A percentile compares a stretch with the other conserved stretches of the same genome.
phyloP scores from a whole-genome alignment of 2,797 vertebrate genomes.

The Heterohyrax brucei region DNA sequence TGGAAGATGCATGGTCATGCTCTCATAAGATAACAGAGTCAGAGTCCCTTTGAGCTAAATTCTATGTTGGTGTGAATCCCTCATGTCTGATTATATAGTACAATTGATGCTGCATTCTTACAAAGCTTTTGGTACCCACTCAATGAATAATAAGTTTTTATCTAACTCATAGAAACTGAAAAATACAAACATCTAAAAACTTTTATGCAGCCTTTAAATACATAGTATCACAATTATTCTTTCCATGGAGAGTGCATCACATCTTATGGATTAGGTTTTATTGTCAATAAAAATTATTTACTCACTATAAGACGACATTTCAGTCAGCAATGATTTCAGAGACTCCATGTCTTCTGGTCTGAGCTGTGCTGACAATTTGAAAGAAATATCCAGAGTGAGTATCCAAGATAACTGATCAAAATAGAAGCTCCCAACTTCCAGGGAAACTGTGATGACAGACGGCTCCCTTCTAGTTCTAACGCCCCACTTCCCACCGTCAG shows the following conservation, averaged over 20 bases:
- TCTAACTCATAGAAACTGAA: background rate
- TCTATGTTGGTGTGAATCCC: background rate
- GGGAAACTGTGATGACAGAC: background rate
- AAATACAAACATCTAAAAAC: background rate
- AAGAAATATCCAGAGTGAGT: background rate
- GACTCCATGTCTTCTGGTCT: background rate
- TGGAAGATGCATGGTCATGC: background rate
- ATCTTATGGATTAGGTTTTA: background rate
- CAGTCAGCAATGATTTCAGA: background rate
- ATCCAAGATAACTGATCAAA: background rate
- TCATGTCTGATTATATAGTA: too few relatives aligned
- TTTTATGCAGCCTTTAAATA: background rate
- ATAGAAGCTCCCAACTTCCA: background rate
- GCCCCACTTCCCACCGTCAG: background rate
- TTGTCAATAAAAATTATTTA: background rate
- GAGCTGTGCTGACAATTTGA: background rate
- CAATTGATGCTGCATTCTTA: background rate
- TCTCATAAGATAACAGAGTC: background rate
- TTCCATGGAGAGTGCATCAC: background rate
- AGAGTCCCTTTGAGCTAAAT: background rate
- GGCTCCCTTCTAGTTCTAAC: background rate
- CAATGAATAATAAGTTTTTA: background rate
- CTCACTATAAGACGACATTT: background rate
- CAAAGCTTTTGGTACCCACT: background rate
- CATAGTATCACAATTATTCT: background rate